Evolutionary conservation across 1,140 invertebrate species (phyloP), one percentile per base, ranked within the genome.

Genomic region (Drosophila serrata): DNA sequence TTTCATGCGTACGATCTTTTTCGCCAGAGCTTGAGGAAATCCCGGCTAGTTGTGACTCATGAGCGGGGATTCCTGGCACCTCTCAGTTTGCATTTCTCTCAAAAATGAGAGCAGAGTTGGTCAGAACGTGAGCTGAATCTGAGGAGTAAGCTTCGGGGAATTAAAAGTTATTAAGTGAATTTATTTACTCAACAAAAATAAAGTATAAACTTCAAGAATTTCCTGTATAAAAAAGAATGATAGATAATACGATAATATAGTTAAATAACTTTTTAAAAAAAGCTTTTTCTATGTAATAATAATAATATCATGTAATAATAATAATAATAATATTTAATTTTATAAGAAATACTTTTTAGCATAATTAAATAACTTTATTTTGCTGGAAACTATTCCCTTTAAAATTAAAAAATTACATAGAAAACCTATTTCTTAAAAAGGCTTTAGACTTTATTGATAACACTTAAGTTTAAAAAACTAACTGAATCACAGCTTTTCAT

Each of bases 11-110:
- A 48, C 22, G 31, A 53, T 67, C 24, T 65, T 64, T 31, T 63
- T 74, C 35, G 3, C 17, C n/a, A 13, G 39, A 59, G 51, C 35
- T 48, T 3, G 39, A 68, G 55, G 59, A 76, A 76, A 76, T 43
- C 73, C 73, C 73, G 58, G 61, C 11, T 6, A 7, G 29, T 1
- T 22, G 24, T 77, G 74, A 77, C 12, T 77, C 74, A 77, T 27
- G 5, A 19, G 19, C n/a, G 74, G 70, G 74, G 74, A 77, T 77
- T 60, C 62, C 74, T 60, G 63, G 7, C 4, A 4, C 4, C 15
- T 40, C 48, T 51, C 33, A 35, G 39, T 11, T 53, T 17, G 74
- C 15, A 27, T 48, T 46, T 55, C 22, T 31, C 27, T 33, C 35
- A 7, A 51, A 67, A 67, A 42, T 37, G 11, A 45, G 51, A 60